These are phyloP conservation scores for Tautogolabrus adspersus DNA, from an alignment of 2,113 vertebrate genomes.

Conservation along the genomic window DNA sequence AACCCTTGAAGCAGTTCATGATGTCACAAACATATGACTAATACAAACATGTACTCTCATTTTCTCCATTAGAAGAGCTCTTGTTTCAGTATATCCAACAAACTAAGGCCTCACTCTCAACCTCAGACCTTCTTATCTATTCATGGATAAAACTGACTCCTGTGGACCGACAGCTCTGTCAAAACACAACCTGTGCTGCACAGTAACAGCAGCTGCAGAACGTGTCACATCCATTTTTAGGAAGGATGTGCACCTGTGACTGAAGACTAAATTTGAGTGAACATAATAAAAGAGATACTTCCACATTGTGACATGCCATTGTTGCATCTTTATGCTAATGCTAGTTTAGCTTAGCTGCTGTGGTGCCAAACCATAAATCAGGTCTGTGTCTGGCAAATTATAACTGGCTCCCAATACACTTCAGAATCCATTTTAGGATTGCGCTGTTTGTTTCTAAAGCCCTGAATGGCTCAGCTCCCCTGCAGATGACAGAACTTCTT, in stretches of 20 bases:
- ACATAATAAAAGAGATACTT: constrained; percentile 1
- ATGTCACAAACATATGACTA: too few species aligned
- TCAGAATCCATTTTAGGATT: too few species aligned
- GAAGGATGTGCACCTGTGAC: constrained; percentile 5
- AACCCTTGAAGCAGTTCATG: too few species aligned
- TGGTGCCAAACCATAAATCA: not conserved
- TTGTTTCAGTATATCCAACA: too few species aligned
- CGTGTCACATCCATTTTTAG: constrained; percentile 21
- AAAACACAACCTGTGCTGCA: not conserved
- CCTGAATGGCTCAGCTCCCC: too few species aligned
- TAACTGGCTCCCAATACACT: too few species aligned
- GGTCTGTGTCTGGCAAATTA: not conserved
- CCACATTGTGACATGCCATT: not conserved
- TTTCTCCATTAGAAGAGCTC: too few species aligned
- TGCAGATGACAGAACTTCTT: too few species aligned
- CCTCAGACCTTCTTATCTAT: not conserved
- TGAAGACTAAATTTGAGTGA: constrained; percentile 16
- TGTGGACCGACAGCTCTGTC: constrained; percentile 4
- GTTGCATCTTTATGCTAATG: not conserved
- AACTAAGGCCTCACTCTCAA: not conserved
- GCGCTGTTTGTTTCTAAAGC: too few species aligned
- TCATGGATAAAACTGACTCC: not conserved
- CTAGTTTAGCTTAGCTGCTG: constrained; percentile 13
- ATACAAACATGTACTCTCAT: too few species aligned
- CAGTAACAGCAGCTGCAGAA: not conserved